phyloP scores from a whole-genome alignment of 1,140 invertebrate species.

The Drosophila rhopaloa region DNA sequence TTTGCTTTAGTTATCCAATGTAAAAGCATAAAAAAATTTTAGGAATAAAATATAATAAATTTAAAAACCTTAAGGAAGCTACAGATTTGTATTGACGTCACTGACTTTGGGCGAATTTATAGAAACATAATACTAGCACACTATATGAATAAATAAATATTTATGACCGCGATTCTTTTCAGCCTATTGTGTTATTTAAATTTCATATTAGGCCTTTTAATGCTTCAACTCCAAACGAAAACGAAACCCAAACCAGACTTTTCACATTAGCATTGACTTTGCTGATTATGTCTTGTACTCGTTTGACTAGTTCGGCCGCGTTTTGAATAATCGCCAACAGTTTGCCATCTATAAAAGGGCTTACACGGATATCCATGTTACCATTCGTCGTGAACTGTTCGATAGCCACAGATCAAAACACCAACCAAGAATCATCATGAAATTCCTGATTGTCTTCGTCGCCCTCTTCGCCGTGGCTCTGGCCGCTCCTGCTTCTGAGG shows the following conservation, averaged over 20 bases:
- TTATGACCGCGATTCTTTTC: constrained; percentile 40
- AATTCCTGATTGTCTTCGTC: constrained; percentile 70
- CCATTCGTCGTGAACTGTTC: constrained; percentile 42
- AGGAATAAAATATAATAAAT: not conserved
- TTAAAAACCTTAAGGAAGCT: constrained; percentile 1
- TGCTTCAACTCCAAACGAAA: constrained; percentile 33
- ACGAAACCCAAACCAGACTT: constrained; percentile 36
- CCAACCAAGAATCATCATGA: constrained; percentile 54
- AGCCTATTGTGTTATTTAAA: constrained; percentile 24
- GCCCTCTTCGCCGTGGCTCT: constrained; percentile 71
- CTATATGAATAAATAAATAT: constrained; percentile 54
- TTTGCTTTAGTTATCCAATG: not conserved
- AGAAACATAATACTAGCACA: constrained; percentile 17
- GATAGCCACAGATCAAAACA: constrained; percentile 43
- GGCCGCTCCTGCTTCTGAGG: constrained; percentile 13
- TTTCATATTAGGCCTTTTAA: constrained; percentile 37
- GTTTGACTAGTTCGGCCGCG: constrained; percentile 43
- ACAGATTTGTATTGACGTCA: constrained; percentile 30
- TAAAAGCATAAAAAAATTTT: not conserved
- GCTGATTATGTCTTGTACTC: constrained; percentile 39
- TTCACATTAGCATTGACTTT: constrained; percentile 45
- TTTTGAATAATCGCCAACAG: constrained; percentile 32
- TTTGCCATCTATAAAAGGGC: constrained; percentile 46
- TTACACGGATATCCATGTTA: constrained; percentile 15
- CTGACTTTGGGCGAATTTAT: constrained; percentile 7